These are phyloP conservation scores for Campoplex capitator DNA, from an alignment of 2,888 invertebrate species.

Conservation along the genomic window DNA sequence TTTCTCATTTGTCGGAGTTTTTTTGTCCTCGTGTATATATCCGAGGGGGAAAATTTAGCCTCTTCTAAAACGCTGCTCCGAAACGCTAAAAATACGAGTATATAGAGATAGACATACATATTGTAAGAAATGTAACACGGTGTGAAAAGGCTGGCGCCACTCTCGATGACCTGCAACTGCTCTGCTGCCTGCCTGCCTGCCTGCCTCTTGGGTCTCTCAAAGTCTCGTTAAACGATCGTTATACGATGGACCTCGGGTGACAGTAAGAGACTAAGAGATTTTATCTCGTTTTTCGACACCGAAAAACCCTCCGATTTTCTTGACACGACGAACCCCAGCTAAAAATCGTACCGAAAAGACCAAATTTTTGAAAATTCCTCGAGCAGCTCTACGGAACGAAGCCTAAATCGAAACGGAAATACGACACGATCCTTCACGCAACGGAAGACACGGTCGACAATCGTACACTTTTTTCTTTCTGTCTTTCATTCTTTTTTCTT, in stretches of 20 bases:
- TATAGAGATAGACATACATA: slow-evolving; percentile 32
- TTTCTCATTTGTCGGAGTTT: slow-evolving; percentile 63
- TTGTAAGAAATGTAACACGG: slow-evolving; percentile 63
- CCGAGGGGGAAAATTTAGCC: not conserved
- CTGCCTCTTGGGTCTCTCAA: slow-evolving; percentile 51
- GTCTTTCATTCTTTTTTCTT: slow-evolving; percentile 10
- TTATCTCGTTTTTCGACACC: slow-evolving; percentile 71
- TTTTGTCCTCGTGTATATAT: slow-evolving; percentile 1
- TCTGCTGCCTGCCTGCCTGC: slow-evolving; percentile 62
- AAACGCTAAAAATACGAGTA: slow-evolving; percentile 65
- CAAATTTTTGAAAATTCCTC: slow-evolving; percentile 59
- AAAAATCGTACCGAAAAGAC: slow-evolving; percentile 5
- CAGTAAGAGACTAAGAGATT: slow-evolving; percentile 71
- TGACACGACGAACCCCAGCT: slow-evolving; percentile 22
- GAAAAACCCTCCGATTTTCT: slow-evolving; percentile 67
- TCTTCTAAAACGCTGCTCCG: not conserved
- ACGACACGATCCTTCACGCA: slow-evolving; percentile 58
- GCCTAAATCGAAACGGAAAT: slow-evolving; percentile 67
- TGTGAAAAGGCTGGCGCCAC: slow-evolving; percentile 80
- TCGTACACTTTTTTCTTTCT: not conserved
- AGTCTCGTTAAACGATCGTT: slow-evolving; percentile 82
- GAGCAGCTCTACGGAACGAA: slow-evolving; percentile 13
- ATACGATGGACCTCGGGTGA: slow-evolving; percentile 65
- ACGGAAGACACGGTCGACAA: slow-evolving; percentile 52
- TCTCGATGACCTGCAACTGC: slow-evolving; percentile 72